These are phyloP conservation scores for Aphelenchoides bicaudatus DNA, from an alignment of 2,888 invertebrate species.

Conservation along the genomic window DNA sequence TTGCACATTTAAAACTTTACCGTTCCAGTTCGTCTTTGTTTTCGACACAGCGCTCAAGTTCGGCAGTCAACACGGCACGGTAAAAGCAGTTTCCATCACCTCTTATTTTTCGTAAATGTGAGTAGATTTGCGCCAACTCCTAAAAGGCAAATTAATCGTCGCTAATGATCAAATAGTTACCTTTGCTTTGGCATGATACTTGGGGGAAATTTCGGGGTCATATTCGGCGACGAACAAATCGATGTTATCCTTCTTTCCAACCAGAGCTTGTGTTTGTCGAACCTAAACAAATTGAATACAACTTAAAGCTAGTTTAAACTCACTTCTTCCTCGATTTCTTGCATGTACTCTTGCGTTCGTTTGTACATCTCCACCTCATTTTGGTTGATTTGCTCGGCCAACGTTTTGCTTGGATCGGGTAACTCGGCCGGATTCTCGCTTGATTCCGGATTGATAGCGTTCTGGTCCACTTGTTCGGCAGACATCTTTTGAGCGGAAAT, in stretches of 20 bases:
- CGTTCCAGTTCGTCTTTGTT: conserved; percentile 34
- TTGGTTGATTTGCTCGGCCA: conserved; percentile 47
- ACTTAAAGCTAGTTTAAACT: conserved; percentile 16
- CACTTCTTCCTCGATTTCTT: conserved; percentile 50
- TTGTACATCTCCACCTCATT: conserved; percentile 34
- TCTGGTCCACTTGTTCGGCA: neutral
- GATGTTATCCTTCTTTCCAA: conserved; percentile 33
- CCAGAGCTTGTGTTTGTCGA: conserved; percentile 36
- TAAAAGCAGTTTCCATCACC: conserved; percentile 59
- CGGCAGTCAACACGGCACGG: conserved; percentile 42
- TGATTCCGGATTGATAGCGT: neutral
- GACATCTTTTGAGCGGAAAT: neutral
- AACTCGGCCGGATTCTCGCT: conserved; percentile 7
- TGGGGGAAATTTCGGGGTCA: conserved; percentile 23
- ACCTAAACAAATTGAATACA: conserved; percentile 25
- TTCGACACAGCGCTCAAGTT: conserved; percentile 38
- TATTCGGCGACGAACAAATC: conserved; percentile 21
- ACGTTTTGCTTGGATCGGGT: conserved; percentile 20
- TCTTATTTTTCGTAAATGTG: conserved; percentile 45
- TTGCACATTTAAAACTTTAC: conserved; percentile 24
- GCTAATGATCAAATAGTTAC: conserved; percentile 13
- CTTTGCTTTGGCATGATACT: conserved; percentile 30
- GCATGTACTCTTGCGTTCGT: conserved; percentile 37
- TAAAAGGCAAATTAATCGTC: conserved; percentile 19
- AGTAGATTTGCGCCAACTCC: conserved; percentile 40